Evolutionary conservation across 2,113 vertebrate species (phyloP), one percentile per base, ranked within the genome.

Genomic region (Aptenodytes forsteri): DNA sequence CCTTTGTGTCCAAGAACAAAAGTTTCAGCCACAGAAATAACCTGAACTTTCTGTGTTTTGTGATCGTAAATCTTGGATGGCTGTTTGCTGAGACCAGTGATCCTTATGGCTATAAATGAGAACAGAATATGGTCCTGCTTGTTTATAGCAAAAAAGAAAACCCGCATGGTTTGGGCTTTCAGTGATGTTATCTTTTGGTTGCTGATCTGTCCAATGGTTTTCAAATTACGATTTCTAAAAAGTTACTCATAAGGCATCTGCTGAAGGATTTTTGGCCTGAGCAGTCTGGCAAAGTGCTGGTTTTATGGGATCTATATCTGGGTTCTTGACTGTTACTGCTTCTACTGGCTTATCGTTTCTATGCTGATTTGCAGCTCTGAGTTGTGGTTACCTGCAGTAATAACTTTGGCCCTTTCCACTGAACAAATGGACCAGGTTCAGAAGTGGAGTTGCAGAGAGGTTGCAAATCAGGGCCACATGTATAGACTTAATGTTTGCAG

Each of bases 331-430:
- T 89, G 55, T 92, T 95, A 81, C 6, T 86, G 50, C 82, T 80
- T 90, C 85, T 78, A 49, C 46, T 79, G 72, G 50, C 64, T 93
- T 92, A 93, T 40, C 5, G 0, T 67, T 96, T 90, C 79, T 91
- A 4, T 96, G 79, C 80, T 94, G 83, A 79, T 97, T 93, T 94
- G 89, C 66, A 94, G 84, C 56, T 92, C 47, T 83, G 87, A 82
- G 91, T 84, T 92, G 87, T 90, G 95, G 82, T 95, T 97, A 97
- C 94, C 95, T 94, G 78, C 62, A 52, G 69, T 88, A 96, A 96
- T 81, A 95, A 94, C 56, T 92, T 94, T 87, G 85, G 67, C 71
- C 72, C 49, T 92, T 93, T 85, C 7, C 79, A 62, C 64, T 78
- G 82, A 90, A 83, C 40, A 89, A 96, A 93, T 92, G 89, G 87